Percentiles rank a stretch among this genome's conserved stretches.
These are phyloP conservation scores for Gambusia yucatana DNA, from an alignment of 2,797 vertebrate species.

Conservation along the genomic window DNA sequence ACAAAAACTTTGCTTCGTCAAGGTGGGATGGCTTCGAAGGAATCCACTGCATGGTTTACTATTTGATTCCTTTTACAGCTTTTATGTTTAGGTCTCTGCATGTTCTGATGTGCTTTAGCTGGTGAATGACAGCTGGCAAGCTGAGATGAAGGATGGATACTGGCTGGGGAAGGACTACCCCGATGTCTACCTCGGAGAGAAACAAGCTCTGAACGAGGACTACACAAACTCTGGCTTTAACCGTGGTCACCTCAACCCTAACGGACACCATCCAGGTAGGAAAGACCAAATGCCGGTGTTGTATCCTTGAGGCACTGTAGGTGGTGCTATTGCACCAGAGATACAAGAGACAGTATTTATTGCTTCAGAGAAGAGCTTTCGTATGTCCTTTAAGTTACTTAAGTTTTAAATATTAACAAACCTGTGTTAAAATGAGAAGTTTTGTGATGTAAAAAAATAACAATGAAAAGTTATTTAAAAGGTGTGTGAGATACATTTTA, in stretches of 20 bases:
- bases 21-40: background rate
- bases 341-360: background rate
- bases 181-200: constrained; percentile 73
- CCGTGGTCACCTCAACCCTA: constrained; percentile 84
- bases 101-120: constrained; percentile 52
- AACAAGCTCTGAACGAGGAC: constrained; percentile 82
- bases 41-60: background rate
- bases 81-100: background rate
- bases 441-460: background rate
- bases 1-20: background rate
- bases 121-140: constrained; percentile 71
- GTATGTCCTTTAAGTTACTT: background rate
- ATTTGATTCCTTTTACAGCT: background rate
- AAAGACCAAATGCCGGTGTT: background rate
- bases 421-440: background rate
- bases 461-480: background rate
- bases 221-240: constrained; percentile 79
- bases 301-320: constrained; percentile 8
- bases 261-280: constrained; percentile 81
- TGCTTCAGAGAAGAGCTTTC: background rate
- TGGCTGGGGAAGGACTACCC: constrained; percentile 74
- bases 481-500: background rate
- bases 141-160: constrained; percentile 78
- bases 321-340: constrained; percentile 4
- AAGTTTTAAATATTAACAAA: background rate